Evolutionary conservation across 2,888 invertebrate species (phyloP).

Genomic region (Ethmia dodecea): DNA sequence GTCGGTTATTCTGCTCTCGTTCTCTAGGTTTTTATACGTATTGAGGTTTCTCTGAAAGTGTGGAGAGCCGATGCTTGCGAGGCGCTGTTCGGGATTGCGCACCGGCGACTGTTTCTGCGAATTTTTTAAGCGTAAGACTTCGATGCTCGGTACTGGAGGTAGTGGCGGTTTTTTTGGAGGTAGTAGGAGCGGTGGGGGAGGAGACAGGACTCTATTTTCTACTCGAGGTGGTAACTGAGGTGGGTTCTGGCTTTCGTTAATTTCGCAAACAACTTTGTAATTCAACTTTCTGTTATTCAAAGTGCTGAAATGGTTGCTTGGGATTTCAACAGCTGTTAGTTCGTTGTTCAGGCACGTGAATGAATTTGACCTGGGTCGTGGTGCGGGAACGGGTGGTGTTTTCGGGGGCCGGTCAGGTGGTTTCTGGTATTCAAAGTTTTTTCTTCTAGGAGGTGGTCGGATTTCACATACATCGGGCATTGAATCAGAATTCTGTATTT

Average conservation of each 20-base stretch:
- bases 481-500: conserved; percentile 57
- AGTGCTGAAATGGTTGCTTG: conserved; percentile 63
- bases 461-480: conserved; percentile 71
- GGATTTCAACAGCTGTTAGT: conserved; percentile 58
- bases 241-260: conserved; percentile 61
- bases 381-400: conserved; percentile 65
- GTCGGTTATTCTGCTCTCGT: conserved; percentile 54
- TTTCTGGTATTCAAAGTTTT: conserved; percentile 71
- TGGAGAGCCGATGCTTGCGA: conserved; percentile 81
- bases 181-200: conserved; percentile 73
- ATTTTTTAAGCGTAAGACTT: conserved; percentile 77
- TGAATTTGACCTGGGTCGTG: conserved; percentile 77
- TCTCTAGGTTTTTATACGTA: conserved; percentile 78
- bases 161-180: conserved; percentile 85
- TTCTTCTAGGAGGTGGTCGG: conserved; percentile 80
- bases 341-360: conserved; percentile 67
- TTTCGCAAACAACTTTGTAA: conserved; percentile 65
- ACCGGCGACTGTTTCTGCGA: conserved; percentile 61
- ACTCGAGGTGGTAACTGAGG: conserved; percentile 75
- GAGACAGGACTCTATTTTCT: conserved; percentile 54
- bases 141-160: conserved; percentile 82
- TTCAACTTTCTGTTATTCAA: conserved; percentile 63
- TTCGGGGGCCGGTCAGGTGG: conserved; percentile 85
- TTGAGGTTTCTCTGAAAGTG: conserved; percentile 79
- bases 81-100: conserved; percentile 66